Base-by-base conservation (phyloP, 1,140 invertebrate genomes). In the Steinernema khuongi region DNA sequence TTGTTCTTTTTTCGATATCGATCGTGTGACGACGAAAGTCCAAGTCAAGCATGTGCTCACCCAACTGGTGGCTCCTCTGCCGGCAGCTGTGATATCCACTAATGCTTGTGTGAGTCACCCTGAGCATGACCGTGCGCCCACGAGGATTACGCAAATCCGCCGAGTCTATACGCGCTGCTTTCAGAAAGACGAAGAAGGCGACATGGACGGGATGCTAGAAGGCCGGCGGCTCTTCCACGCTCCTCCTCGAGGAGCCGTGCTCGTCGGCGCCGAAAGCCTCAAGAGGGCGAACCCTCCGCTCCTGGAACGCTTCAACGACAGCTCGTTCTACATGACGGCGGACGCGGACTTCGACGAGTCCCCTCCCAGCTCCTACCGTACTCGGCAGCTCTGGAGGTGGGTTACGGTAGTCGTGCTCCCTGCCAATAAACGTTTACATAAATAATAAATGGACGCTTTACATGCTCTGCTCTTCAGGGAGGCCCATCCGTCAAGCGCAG, bases 251-350 rank as follows among this genome's bases (percentile, higher is more conserved):
- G 50, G 50, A 60, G 50, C 50, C 14, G 50, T 60, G 14, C 50
- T 60, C 7, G 19, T 60, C 19, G 50, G 50, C 50, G 50, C 50
- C 19, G 50, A 60, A 60, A 14, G 50, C 19, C 19, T 60, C 7
- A 60, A 60, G 19, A 14, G 50, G 19, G 14, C 50, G 11, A 60
- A 14, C 14, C 50, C 7, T 14, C 50, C 14, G 19, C 14, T 60
- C 14, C 50, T 60, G 11, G 50, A 60, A 7, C 50, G 50, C 50
- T 60, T 60, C 50, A 60, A 60, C 50, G 50, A 60, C 50, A 60
- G 50, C 22, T 60, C 50, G 11, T 60, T 60, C 50, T 60, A 60
- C 50, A 26, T 60, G 50, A 60, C 50, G 4, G 14, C 50, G 4
- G 11, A 11, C 50, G 50, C 50, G 11, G 50, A 60, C 50, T 60